phyloP scores from a whole-genome alignment of 1,140 invertebrate genomes.

The Lutraria rhynchaena region DNA sequence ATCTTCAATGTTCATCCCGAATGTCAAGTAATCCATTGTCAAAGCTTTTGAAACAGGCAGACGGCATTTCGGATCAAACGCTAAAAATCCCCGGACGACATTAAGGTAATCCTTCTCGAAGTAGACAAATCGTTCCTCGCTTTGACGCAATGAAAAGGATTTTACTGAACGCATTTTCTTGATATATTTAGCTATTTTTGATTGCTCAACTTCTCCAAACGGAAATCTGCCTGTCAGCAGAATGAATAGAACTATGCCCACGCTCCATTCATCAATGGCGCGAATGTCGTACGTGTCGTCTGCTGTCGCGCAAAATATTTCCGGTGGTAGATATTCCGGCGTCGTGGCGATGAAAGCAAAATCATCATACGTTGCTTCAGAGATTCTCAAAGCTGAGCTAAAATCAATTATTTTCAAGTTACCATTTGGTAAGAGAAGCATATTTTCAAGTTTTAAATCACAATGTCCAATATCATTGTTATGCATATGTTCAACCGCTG shows the following conservation, averaged over 20 bases:
- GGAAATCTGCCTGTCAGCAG: constrained; percentile 52
- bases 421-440: constrained; percentile 1
- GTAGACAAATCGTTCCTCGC: constrained; percentile 44
- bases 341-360: constrained; percentile 54
- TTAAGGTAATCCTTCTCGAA: constrained; percentile 49
- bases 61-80: constrained; percentile 23
- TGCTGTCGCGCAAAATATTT: constrained; percentile 43
- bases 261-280: constrained; percentile 56
- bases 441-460: constrained; percentile 57
- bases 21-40: constrained; percentile 29
- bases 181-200: constrained; percentile 48
- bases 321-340: constrained; percentile 54
- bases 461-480: constrained; percentile 41
- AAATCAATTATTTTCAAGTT: constrained; percentile 50
- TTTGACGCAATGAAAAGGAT: constrained; percentile 42
- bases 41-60: constrained; percentile 39
- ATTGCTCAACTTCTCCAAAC: constrained; percentile 47
- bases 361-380: constrained; percentile 47
- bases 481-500: constrained; percentile 49
- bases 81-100: constrained; percentile 25
- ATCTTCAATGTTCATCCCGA: constrained; percentile 26
- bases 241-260: constrained; percentile 49
- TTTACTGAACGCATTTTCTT: constrained; percentile 38
- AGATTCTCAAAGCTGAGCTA: constrained; percentile 37
- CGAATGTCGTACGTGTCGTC: constrained; percentile 50